Base-by-base conservation (phyloP, 92 coral and sea anemone species). In the Parazoanthus swiftii region DNA sequence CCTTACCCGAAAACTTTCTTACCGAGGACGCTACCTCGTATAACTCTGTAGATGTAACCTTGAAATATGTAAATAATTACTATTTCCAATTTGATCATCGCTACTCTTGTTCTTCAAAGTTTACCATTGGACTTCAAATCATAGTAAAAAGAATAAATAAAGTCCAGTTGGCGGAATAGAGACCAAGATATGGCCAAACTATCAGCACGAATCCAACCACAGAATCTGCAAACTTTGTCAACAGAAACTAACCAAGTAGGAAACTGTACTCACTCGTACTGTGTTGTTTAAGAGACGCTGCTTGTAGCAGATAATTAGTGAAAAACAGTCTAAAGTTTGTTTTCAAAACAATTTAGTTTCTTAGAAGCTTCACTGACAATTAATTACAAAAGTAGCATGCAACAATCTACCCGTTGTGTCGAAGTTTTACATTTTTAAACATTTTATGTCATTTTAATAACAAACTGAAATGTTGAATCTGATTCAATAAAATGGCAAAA, bases 261-360 rank as follows among this genome's bases (percentile, higher is more conserved):
- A n/a, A 33, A 54, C 29, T 6, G 8, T 13, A 50, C 43, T 48
- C 23, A 16, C 23, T 54, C 25, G 18, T 50, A 21, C 83, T 15
- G 9, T 15, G 9, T 51, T 33, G 10, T 26, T 51, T 54, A 29
- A 23, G 83, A 11, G 67, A 54, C 48, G 43, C 15, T 74, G 23
- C 23, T 13, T 38, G 83, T 21, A 26, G 66, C 66, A 29, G 43
- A 14, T 79, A 79, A 50, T 51, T 48, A 79, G 42, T 29, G 42
- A 29, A 14, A 35, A 54, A 4, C 11, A 79, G 21, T 39, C 46
- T 79, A 20, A 29, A 5, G 46, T 2, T 16, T 76, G 23, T 76
- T 76, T 76, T 44, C 66, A 79, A 50, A 79, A 79, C 83, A 23
- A 50, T 76, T 50, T 16, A 29, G 70, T 36, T 50, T 79, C 83